These are phyloP conservation scores for Hyaena hyaena DNA, from an alignment of 2,113 vertebrate species.

Conservation along the genomic window DNA sequence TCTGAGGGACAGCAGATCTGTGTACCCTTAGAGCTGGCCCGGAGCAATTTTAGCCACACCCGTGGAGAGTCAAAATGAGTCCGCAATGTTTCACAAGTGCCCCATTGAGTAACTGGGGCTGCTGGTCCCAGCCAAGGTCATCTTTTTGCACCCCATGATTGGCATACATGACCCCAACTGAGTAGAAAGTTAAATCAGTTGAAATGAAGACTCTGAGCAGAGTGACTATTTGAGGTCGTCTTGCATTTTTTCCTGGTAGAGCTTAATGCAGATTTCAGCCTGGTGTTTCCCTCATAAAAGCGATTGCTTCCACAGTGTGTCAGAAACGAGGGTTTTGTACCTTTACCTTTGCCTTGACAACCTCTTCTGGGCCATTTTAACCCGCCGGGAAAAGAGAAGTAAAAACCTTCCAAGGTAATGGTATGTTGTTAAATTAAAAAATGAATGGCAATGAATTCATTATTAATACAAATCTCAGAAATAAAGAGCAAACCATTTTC, in stretches of 20 bases:
- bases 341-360: conserved; percentile 71
- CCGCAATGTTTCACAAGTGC: conserved; percentile 77
- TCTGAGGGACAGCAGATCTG: conserved; percentile 79
- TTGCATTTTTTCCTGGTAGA: conserved; percentile 31
- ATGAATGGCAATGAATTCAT: background rate
- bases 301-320: background rate
- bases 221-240: conserved; percentile 63
- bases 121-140: conserved; percentile 85
- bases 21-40: conserved; percentile 70
- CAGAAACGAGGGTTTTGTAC: conserved; percentile 66
- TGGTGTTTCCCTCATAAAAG: conserved; percentile 52
- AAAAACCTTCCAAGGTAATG: conserved; percentile 56
- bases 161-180: conserved; percentile 73
- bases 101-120: conserved; percentile 80
- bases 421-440: conserved; percentile 70
- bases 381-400: conserved; percentile 62
- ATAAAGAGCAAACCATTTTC: conserved; percentile 56
- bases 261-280: conserved; percentile 23
- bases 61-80: conserved; percentile 76
- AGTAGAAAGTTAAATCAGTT: conserved; percentile 77
- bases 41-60: conserved; percentile 81
- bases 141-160: conserved; percentile 77
- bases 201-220: conserved; percentile 68
- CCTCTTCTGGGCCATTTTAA: conserved; percentile 62
- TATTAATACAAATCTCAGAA: conserved; percentile 30